Conservation (phyloP, 2,797 vertebrate species). For the Sebastes oblongus region DNA sequence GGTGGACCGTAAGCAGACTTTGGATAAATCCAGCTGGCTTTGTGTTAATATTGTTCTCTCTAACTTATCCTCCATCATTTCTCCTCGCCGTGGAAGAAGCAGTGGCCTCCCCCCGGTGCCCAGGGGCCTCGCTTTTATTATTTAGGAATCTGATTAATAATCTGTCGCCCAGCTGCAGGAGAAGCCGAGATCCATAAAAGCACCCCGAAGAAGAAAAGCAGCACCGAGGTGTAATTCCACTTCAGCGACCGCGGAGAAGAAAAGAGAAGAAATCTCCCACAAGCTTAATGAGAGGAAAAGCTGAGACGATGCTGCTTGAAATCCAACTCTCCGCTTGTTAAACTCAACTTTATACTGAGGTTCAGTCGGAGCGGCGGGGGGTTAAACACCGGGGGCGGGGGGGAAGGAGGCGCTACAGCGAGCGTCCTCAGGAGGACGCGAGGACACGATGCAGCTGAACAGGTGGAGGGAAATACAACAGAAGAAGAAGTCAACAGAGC, state of each 20-base stretch:
- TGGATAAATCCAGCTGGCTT: slow-evolving; percentile 56
- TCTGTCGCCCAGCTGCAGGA: slow-evolving; percentile 56
- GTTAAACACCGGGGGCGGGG: neutral
- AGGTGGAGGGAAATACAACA: neutral
- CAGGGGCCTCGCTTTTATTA: slow-evolving; percentile 73
- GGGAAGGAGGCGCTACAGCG: no score
- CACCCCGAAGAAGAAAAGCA: slow-evolving; percentile 54
- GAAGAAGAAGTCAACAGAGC: neutral
- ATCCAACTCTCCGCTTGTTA: slow-evolving; percentile 47
- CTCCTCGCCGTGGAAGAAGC: slow-evolving; percentile 49
- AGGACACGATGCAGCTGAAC: neutral
- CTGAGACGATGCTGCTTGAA: slow-evolving; percentile 34
- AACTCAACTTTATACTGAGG: slow-evolving; percentile 54
- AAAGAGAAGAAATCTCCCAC: slow-evolving; percentile 49
- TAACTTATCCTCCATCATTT: slow-evolving; percentile 53
- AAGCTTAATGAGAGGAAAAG: slow-evolving; percentile 70
- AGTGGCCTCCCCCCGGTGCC: slow-evolving; percentile 40
- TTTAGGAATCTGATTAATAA: slow-evolving; percentile 82
- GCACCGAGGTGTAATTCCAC: slow-evolving; percentile 60
- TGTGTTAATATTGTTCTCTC: slow-evolving; percentile 70
- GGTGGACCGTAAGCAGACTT: slow-evolving; percentile 48
- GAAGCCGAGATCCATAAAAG: slow-evolving; percentile 67
- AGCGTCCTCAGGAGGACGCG: no score
- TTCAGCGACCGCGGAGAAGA: slow-evolving; percentile 15
- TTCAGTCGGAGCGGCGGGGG: slow-evolving; percentile 23